These are phyloP conservation scores for Garrulus glandarius DNA, from an alignment of 2,797 vertebrate genomes.

Conservation along the genomic window DNA sequence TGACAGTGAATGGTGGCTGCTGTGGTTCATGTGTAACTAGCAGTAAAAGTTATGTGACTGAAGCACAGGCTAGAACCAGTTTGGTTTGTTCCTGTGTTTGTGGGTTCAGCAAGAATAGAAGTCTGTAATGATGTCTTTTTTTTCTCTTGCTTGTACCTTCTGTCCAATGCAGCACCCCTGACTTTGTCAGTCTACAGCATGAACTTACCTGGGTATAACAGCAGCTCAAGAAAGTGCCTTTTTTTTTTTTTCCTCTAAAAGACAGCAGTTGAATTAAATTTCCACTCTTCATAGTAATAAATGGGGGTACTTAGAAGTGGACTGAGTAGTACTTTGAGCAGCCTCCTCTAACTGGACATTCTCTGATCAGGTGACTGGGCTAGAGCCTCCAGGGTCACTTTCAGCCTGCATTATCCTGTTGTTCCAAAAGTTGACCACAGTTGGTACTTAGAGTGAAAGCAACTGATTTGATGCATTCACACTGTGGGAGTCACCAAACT, in stretches of 20 bases:
- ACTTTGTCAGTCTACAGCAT: background rate
- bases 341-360: background rate
- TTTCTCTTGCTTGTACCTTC: background rate
- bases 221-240: background rate
- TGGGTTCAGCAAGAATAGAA: background rate
- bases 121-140: background rate
- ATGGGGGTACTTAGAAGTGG: background rate
- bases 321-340: background rate
- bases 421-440: background rate
- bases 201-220: background rate
- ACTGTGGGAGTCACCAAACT: background rate
- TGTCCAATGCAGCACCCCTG: background rate
- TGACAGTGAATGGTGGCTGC: background rate
- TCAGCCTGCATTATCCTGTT: background rate
- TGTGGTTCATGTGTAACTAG: constrained; percentile 11
- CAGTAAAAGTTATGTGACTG: constrained; percentile 28
- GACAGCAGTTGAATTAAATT: background rate
- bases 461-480: background rate
- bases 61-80: constrained; percentile 3
- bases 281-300: background rate
- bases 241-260: background rate
- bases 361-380: background rate
- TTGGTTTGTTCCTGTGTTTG: constrained; percentile 20
- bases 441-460: background rate
- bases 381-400: background rate